These are phyloP conservation scores for Teleogryllus oceanicus DNA, from an alignment of 2,888 invertebrate genomes.

Conservation along the genomic window DNA sequence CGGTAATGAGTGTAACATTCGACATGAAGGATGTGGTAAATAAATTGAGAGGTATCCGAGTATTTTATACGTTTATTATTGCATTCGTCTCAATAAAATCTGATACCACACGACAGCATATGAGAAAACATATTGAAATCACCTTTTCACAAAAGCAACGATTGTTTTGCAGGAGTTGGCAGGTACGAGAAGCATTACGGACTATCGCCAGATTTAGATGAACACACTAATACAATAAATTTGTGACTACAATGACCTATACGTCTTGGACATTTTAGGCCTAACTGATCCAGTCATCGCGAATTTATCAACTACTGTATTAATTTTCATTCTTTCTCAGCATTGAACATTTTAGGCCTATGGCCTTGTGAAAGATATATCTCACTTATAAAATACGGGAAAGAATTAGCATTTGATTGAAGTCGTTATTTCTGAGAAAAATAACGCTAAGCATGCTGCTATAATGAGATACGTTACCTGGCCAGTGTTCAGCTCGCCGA, in stretches of 20 bases:
- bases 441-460: background rate
- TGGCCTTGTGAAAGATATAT: background rate
- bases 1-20: too few relatives aligned
- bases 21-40: too few relatives aligned
- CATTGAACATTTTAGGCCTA: background rate
- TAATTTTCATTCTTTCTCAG: background rate
- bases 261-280: background rate
- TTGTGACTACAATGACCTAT: too few relatives aligned
- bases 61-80: constrained; percentile 12
- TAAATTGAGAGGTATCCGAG: background rate
- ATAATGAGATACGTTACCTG: background rate
- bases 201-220: background rate
- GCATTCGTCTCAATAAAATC: background rate
- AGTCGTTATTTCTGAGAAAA: background rate
- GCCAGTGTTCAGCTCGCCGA: background rate
- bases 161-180: background rate
- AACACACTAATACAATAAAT: too few relatives aligned
- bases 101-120: constrained; percentile 11
- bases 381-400: background rate
- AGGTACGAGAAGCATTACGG: background rate
- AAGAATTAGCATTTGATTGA: background rate
- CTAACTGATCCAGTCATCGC: background rate
- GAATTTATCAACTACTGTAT: background rate
- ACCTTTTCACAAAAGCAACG: background rate
- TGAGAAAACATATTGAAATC: background rate